Evolutionary conservation across 2,888 invertebrate genomes (phyloP).

Genomic region (Netelia virgata): DNA sequence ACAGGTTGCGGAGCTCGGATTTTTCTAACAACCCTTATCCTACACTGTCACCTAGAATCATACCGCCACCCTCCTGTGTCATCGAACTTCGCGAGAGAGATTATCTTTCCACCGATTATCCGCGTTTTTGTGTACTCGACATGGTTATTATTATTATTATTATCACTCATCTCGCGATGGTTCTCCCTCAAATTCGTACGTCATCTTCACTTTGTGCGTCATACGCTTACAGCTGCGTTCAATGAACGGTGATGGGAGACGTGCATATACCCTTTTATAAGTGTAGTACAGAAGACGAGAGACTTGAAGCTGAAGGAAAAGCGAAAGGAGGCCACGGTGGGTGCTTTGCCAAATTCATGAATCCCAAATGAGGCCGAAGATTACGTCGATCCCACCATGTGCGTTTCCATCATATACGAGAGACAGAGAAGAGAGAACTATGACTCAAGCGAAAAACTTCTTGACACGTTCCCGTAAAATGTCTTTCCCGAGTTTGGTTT

Average conservation of each 20-base stretch:
- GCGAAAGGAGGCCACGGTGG: constrained; percentile 74
- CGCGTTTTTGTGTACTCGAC: constrained; percentile 75
- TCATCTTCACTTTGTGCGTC: constrained; percentile 25
- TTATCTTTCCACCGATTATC: constrained; percentile 65
- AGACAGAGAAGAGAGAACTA: background rate
- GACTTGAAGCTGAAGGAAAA: constrained; percentile 71
- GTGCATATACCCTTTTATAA: constrained; percentile 53
- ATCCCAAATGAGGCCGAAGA: constrained; percentile 78
- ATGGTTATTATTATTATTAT: constrained; percentile 74
- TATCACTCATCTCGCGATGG: constrained; percentile 67
- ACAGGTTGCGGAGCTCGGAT: constrained; percentile 64
- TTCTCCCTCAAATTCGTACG: constrained; percentile 75
- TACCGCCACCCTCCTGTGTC: constrained; percentile 9
- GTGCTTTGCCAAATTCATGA: constrained; percentile 74
- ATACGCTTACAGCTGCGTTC: constrained; percentile 60
- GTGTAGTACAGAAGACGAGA: constrained; percentile 27
- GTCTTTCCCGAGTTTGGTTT: background rate
- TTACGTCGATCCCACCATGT: constrained; percentile 76
- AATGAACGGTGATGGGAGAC: constrained; percentile 37
- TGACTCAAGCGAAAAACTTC: constrained; percentile 32
- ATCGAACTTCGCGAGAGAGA: constrained; percentile 26
- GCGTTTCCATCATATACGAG: constrained; percentile 70
- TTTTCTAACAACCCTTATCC: constrained; percentile 63
- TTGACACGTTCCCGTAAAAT: constrained; percentile 36
- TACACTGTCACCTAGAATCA: constrained; percentile 37